Conservation (phyloP, 2,113 vertebrate species). For the Chaetodon trifascialis region DNA sequence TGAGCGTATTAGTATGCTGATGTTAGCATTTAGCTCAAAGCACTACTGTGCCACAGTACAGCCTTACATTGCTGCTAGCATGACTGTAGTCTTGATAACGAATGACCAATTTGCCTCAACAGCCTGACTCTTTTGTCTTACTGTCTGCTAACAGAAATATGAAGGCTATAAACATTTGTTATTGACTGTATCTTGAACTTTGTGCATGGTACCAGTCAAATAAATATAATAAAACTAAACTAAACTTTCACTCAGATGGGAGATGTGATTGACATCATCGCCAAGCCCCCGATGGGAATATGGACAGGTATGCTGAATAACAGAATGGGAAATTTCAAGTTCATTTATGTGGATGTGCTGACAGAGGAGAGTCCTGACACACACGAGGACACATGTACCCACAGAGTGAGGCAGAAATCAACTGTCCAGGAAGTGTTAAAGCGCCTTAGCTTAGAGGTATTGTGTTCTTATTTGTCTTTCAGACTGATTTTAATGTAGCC, state of each 20-base stretch:
- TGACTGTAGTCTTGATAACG: too few relatives aligned
- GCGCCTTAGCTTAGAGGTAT: constrained; percentile 88
- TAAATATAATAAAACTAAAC: neutral
- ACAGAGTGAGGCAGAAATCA: constrained; percentile 77
- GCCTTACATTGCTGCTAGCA: too few relatives aligned
- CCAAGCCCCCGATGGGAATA: constrained; percentile 94
- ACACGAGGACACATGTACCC: constrained; percentile 72
- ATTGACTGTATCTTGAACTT: neutral
- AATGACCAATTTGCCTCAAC: too few relatives aligned
- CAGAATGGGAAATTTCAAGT: constrained; percentile 94
- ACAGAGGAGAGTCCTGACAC: constrained; percentile 79
- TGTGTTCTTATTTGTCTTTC: neutral
- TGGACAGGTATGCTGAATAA: constrained; percentile 94
- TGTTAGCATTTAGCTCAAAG: too few relatives aligned
- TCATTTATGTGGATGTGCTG: constrained; percentile 93
- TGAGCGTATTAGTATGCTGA: too few relatives aligned
- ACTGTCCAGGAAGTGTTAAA: constrained; percentile 89
- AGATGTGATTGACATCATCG: constrained; percentile 93
- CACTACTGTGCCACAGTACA: too few relatives aligned
- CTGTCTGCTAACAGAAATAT: too few relatives aligned
- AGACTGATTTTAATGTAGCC: neutral
- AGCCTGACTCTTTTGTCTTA: too few relatives aligned
- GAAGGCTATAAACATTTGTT: too few relatives aligned
- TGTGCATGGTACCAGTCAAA: neutral
- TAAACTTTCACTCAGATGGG: constrained; percentile 85